Conservation (phyloP, 2,113 vertebrate species). For the Festucalex cinctus region DNA sequence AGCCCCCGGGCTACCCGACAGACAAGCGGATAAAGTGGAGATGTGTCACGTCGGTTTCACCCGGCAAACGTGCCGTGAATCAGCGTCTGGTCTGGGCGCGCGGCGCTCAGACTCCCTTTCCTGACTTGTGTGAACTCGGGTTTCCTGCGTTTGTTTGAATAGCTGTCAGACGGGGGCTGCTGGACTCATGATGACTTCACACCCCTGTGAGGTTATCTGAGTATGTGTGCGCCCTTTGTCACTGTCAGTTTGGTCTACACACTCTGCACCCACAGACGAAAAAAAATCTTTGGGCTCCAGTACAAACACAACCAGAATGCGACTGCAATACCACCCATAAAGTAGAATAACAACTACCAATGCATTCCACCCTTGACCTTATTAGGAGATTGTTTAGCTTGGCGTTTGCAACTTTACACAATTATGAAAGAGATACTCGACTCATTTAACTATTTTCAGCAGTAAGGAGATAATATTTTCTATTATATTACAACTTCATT, state of each 20-base stretch:
- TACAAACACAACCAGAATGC: conserved; percentile 8
- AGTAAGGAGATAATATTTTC: too few species aligned
- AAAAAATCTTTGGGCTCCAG: conserved; percentile 23
- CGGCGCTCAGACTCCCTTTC: conserved; percentile 10
- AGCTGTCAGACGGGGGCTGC: conserved; percentile 38
- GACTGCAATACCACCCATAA: not conserved
- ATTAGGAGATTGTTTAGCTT: not conserved
- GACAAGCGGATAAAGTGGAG: conserved; percentile 26
- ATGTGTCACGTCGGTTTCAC: conserved; percentile 33
- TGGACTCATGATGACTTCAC: conserved; percentile 48
- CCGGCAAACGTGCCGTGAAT: conserved; percentile 33
- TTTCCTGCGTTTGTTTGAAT: conserved; percentile 59
- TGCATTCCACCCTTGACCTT: not conserved
- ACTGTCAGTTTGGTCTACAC: conserved; percentile 7
- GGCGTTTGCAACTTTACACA: not conserved
- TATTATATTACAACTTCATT: too few species aligned
- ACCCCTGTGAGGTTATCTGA: conserved; percentile 31
- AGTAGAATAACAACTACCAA: conserved; percentile 1
- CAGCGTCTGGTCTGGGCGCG: conserved; percentile 48
- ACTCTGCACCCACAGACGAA: conserved; percentile 7
- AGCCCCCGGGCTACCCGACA: conserved; percentile 26
- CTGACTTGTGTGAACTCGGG: conserved; percentile 33
- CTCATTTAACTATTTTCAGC: too few species aligned
- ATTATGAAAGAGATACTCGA: not conserved
- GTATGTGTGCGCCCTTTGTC: conserved; percentile 20